These are phyloP conservation scores for Macropodus opercularis DNA, from an alignment of 2,797 vertebrate genomes.

Conservation along the genomic window DNA sequence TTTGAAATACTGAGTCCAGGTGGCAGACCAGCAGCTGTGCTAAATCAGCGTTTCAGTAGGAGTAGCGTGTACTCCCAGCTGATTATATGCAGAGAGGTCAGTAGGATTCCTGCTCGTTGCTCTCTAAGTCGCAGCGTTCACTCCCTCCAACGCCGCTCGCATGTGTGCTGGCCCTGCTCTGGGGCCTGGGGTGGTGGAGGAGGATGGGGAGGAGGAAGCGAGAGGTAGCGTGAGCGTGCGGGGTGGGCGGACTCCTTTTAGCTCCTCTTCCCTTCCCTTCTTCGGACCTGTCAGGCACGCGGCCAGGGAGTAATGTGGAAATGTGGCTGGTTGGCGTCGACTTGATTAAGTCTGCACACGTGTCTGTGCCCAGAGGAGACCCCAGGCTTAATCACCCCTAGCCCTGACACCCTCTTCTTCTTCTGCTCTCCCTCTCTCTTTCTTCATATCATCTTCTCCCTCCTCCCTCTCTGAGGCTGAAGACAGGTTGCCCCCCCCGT, in stretches of 20 bases:
- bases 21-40: not conserved
- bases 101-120: conserved; percentile 60
- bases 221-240: conserved; percentile 4
- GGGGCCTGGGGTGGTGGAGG: conserved; percentile 36
- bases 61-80: conserved; percentile 40
- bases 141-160: conserved; percentile 51
- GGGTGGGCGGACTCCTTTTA: conserved; percentile 55
- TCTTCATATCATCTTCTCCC: conserved; percentile 23
- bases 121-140: conserved; percentile 39
- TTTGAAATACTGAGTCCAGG: too few species aligned
- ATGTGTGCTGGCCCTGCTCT: conserved; percentile 75
- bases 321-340: conserved; percentile 79
- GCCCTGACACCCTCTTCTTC: conserved; percentile 64
- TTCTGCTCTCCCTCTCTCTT: conserved; percentile 17
- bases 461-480: conserved; percentile 52
- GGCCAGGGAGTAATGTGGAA: conserved; percentile 80
- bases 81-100: conserved; percentile 64
- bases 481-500: not conserved
- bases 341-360: conserved; percentile 84
- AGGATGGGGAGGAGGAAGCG: conserved; percentile 29
- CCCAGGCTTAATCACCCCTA: conserved; percentile 75
- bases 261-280: conserved; percentile 72
- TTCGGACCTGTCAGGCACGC: conserved; percentile 79
- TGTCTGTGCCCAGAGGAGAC: conserved; percentile 82
- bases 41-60: conserved; percentile 21